Evolutionary conservation across 2,797 vertebrate genomes (phyloP).

Genomic region (Spinus olivaceus): DNA sequence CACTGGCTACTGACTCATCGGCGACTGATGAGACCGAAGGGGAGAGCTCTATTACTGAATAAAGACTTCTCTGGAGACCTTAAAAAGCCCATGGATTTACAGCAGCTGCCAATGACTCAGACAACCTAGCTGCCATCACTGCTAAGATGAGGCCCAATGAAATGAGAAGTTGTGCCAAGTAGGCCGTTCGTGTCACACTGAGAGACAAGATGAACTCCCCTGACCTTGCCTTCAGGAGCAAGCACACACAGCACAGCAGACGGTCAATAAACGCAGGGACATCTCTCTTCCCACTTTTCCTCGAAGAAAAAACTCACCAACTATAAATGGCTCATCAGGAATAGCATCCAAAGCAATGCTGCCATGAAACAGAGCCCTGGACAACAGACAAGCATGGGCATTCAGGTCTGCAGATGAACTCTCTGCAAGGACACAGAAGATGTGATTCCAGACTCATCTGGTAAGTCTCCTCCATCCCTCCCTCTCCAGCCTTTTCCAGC

Average conservation of each 20-base stretch:
- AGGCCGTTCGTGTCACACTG: background rate
- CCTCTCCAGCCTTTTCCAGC: background rate
- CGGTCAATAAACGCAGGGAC: background rate
- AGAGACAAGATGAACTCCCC: background rate
- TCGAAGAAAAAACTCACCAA: background rate
- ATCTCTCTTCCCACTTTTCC: background rate
- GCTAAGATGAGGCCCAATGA: background rate
- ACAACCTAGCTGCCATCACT: background rate
- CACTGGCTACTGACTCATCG: background rate
- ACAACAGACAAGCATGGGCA: background rate
- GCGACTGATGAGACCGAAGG: background rate
- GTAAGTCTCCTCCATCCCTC: background rate
- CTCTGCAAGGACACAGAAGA: background rate
- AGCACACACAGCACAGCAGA: background rate
- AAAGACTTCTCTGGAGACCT: constrained; percentile 19
- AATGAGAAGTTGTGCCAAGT: background rate
- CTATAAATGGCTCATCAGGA: background rate
- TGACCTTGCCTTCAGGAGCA: background rate
- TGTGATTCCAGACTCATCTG: background rate
- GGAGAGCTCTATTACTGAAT: background rate
- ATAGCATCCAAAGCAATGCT: background rate
- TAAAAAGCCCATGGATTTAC: constrained; percentile 8
- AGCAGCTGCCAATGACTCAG: constrained; percentile 52
- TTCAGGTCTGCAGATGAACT: background rate
- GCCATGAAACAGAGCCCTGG: background rate